Evolutionary conservation across 2,113 vertebrate species (phyloP).

Genomic region (Mionectes macconnelli): DNA sequence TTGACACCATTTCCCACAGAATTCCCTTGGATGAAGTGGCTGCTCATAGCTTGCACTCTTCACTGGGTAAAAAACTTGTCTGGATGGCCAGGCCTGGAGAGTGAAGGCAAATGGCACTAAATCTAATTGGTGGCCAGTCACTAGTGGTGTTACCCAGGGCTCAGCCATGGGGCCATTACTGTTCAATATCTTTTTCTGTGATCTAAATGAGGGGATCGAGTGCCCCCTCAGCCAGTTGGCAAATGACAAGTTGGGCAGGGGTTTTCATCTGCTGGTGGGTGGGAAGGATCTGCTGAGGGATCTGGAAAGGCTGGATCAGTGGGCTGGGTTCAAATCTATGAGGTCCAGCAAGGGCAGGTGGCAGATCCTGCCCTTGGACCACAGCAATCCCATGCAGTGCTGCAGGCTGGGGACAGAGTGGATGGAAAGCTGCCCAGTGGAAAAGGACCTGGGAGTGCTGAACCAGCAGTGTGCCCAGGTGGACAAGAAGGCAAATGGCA

Average conservation of each 20-base stretch:
- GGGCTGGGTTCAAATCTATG: accelerated
- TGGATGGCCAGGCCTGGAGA: background rate
- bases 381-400: accelerated
- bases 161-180: no score
- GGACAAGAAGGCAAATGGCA: background rate
- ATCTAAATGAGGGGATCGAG: background rate
- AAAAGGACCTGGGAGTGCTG: background rate
- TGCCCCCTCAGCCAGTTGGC: background rate
- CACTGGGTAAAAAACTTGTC: background rate
- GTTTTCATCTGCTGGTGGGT: no score
- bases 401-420: background rate
- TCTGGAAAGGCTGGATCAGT: background rate
- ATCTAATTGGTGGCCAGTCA: background rate
- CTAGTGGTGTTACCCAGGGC: background rate
- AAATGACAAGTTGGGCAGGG: background rate
- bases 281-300: background rate
- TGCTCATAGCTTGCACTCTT: background rate
- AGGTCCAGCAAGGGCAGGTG: background rate
- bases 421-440: background rate
- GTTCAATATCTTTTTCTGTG: background rate
- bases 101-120: background rate
- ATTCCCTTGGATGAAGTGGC: background rate
- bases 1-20: background rate
- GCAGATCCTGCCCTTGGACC: background rate
- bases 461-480: background rate